A percentile compares a stretch with the other conserved stretches of the same genome.
These are phyloP conservation scores for Leptopilina drosophilae DNA, from an alignment of 2,888 invertebrate genomes.

Conservation along the genomic window DNA sequence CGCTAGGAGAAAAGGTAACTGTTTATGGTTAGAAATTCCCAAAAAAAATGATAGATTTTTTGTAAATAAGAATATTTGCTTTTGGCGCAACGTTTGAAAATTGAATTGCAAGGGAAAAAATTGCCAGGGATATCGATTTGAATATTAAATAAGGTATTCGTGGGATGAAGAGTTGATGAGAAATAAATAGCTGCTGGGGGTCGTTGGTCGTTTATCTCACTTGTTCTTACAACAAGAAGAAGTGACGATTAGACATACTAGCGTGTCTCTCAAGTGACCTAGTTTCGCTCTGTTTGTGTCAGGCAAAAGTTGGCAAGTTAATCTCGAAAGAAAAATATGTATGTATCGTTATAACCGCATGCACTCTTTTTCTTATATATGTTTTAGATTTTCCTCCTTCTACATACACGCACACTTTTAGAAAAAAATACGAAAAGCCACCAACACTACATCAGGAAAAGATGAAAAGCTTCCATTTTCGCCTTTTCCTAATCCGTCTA, in stretches of 20 bases:
- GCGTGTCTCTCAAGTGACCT: conserved; percentile 27
- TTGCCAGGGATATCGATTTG: too few species aligned
- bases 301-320: conserved; percentile 48
- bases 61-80: too few species aligned
- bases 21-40: too few species aligned
- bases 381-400: background rate
- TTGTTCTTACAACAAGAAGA: conserved; percentile 15
- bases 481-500: conserved; percentile 10
- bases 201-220: conserved; percentile 15
- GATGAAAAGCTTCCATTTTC: conserved; percentile 37
- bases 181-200: background rate
- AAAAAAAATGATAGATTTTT: too few species aligned
- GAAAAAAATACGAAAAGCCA: conserved; percentile 3
- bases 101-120: too few species aligned
- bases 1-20: too few species aligned
- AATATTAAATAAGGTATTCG: too few species aligned
- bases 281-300: conserved; percentile 44
- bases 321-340: conserved; percentile 32
- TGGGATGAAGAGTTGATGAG: background rate
- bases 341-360: conserved; percentile 4
- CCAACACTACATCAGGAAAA: background rate
- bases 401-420: background rate
- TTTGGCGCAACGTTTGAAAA: too few species aligned
- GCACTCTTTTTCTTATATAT: conserved; percentile 6
- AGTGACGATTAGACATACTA: conserved; percentile 23